Percentiles rank a stretch among this genome's conserved stretches.
phyloP scores from a whole-genome alignment of 2,888 invertebrate genomes.

The Cheilosia variabilis region DNA sequence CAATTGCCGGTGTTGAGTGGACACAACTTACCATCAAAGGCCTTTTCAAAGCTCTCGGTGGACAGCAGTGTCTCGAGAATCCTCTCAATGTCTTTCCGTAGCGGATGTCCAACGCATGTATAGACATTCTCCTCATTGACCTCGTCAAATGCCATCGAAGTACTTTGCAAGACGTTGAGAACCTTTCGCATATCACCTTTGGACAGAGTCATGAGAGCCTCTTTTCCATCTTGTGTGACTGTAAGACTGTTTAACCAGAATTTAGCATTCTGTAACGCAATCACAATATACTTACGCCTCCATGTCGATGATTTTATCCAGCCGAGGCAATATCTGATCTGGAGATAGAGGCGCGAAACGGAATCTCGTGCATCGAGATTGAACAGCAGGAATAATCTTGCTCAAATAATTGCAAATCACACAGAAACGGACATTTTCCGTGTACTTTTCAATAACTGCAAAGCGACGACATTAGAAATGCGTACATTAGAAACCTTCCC shows the following conservation, averaged over 20 bases:
- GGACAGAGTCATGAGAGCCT: constrained; percentile 94
- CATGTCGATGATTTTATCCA: constrained; percentile 91
- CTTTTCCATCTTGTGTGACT: constrained; percentile 93
- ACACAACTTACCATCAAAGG: constrained; percentile 79
- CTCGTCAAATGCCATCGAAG: constrained; percentile 94
- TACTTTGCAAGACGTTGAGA: constrained; percentile 97
- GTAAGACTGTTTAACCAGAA: constrained; percentile 86
- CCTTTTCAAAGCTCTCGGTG: constrained; percentile 79
- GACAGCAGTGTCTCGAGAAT: constrained; percentile 92
- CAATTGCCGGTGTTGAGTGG: background rate
- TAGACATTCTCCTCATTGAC: constrained; percentile 96
- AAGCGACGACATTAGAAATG: too few relatives aligned
- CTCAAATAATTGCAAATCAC: constrained; percentile 99
- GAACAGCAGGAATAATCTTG: constrained; percentile 99
- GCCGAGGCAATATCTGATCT: constrained; percentile 94
- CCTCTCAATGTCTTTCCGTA: constrained; percentile 93
- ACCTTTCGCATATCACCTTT: constrained; percentile 99
- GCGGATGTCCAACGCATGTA: constrained; percentile 98
- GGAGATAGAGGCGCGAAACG: constrained; percentile 95
- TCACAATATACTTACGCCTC: constrained; percentile 87
- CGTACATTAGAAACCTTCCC: background rate
- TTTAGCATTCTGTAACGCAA: constrained; percentile 5
- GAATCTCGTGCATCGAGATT: constrained; percentile 98
- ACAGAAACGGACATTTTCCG: constrained; percentile 99
- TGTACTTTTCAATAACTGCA: constrained; percentile 98